Conservation (phyloP, 2,113 vertebrate genomes). For the Epinephelus moara region DNA sequence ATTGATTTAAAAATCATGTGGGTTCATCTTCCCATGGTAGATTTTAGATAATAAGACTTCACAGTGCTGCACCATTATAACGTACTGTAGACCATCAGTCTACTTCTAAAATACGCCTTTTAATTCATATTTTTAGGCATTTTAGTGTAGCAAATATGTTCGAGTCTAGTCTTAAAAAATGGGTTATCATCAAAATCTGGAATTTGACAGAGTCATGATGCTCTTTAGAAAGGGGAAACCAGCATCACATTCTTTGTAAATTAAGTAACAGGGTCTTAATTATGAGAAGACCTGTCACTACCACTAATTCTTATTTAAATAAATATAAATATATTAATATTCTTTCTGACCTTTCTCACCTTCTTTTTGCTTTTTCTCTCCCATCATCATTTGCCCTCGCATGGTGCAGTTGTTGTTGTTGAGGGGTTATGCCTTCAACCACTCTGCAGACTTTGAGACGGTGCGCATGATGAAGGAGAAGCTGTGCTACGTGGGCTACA, state of each 20-base stretch:
- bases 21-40: not conserved
- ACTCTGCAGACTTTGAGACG: slow-evolving; percentile 98
- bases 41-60: not conserved
- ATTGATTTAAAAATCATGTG: slow-evolving; percentile 1
- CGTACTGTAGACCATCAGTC: not conserved
- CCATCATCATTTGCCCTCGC: not conserved
- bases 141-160: not conserved
- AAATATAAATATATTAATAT: too few relatives aligned
- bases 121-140: not conserved
- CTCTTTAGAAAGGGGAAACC: not conserved
- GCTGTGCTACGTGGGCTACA: slow-evolving; percentile 97
- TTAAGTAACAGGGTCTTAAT: not conserved
- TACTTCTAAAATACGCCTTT: not conserved
- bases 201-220: not conserved
- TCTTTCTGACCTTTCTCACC: not conserved
- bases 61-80: not conserved
- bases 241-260: not conserved
- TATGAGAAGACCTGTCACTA: not conserved
- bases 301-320: slow-evolving; percentile 1
- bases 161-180: not conserved
- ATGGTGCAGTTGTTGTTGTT: slow-evolving; percentile 89
- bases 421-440: slow-evolving; percentile 98
- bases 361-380: not conserved
- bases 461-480: slow-evolving; percentile 99
- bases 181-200: too few relatives aligned